These are phyloP conservation scores for Paratrypauchen microcephalus DNA, from an alignment of 2,797 vertebrate species.

Conservation along the genomic window DNA sequence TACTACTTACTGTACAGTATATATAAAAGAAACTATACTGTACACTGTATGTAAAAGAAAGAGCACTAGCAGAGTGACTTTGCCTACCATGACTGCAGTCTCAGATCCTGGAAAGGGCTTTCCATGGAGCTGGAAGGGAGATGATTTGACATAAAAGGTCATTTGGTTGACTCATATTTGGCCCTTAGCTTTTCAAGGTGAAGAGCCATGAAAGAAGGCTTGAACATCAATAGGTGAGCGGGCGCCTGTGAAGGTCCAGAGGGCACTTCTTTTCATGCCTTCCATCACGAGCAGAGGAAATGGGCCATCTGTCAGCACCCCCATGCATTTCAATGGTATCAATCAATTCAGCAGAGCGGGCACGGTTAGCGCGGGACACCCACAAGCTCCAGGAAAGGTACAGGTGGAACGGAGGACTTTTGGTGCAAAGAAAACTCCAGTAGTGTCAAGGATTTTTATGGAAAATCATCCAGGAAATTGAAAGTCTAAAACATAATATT, in stretches of 20 bases:
- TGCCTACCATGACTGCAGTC: slow-evolving; percentile 21
- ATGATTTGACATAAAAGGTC: slow-evolving; percentile 73
- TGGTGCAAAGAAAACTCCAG: neutral
- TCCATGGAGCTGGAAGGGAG: slow-evolving; percentile 42
- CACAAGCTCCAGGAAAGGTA: slow-evolving; percentile 18
- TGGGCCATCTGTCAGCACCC: slow-evolving; percentile 52
- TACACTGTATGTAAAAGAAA: neutral
- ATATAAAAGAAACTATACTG: neutral
- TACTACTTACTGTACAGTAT: no score
- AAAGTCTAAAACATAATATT: neutral
- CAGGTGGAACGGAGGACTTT: slow-evolving; percentile 31
- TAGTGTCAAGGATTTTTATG: neutral
- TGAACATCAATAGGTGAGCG: slow-evolving; percentile 66
- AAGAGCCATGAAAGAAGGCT: slow-evolving; percentile 67
- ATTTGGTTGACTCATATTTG: slow-evolving; percentile 69
- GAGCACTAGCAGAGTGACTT: slow-evolving; percentile 7
- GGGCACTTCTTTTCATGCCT: slow-evolving; percentile 62
- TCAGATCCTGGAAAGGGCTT: slow-evolving; percentile 42
- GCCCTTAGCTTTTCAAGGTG: slow-evolving; percentile 68
- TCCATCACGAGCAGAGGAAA: slow-evolving; percentile 56
- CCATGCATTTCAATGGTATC: slow-evolving; percentile 65
- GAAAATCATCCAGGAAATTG: neutral
- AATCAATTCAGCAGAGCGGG: slow-evolving; percentile 72
- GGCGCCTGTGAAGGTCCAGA: slow-evolving; percentile 54
- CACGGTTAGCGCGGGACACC: slow-evolving; percentile 26